Evolutionary conservation across 2,113 vertebrate genomes (phyloP).

Genomic region (Chroicocephalus ridibundus): DNA sequence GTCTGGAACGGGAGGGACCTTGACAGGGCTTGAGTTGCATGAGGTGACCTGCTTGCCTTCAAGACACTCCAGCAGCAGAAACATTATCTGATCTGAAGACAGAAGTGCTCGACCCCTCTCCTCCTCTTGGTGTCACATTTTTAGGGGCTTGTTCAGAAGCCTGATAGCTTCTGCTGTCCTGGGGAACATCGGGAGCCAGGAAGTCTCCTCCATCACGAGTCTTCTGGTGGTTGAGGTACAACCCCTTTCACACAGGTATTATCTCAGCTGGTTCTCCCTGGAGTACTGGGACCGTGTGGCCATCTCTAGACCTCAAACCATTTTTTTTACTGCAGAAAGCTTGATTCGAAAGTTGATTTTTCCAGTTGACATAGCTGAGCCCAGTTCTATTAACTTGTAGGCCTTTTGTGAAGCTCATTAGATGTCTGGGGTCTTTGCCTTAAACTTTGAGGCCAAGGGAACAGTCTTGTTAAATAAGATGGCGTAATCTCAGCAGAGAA

Average conservation of each 20-base stretch:
- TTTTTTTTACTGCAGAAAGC: neutral
- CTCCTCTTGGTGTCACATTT: neutral
- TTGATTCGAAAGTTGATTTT: neutral
- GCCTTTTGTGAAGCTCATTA: slow-evolving; percentile 17
- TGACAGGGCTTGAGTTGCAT: neutral
- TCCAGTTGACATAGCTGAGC: neutral
- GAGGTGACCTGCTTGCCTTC: neutral
- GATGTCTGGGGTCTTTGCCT: slow-evolving; percentile 14
- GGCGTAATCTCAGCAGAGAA: neutral
- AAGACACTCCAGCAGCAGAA: neutral
- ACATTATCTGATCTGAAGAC: neutral
- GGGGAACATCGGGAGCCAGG: neutral
- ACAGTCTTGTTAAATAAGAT: slow-evolving; percentile 25
- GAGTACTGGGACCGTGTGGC: neutral
- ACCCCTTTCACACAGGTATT: neutral
- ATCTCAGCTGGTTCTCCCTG: neutral
- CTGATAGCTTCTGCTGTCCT: neutral
- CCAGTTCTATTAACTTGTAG: neutral
- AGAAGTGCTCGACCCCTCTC: neutral
- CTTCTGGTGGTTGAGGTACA: neutral
- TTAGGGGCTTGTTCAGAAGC: neutral
- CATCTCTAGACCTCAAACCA: neutral
- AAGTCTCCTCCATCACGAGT: neutral
- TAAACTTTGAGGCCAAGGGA: slow-evolving; percentile 8
- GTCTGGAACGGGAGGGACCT: neutral